Evolutionary conservation across 2,113 vertebrate genomes (phyloP).

Genomic region (Galemys pyrenaicus): DNA sequence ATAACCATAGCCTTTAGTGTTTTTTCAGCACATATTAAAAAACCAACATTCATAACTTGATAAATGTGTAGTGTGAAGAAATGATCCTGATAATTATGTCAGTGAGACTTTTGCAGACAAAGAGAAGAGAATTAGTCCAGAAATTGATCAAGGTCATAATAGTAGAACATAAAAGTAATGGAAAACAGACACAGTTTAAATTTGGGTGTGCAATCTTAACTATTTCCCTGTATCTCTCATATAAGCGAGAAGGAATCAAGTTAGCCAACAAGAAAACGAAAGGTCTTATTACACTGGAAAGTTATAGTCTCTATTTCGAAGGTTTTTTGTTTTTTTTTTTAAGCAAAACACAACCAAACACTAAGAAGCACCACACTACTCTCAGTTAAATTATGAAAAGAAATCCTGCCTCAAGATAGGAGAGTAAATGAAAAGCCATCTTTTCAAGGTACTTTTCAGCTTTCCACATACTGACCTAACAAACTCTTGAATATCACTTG

Average conservation of each 20-base stretch:
- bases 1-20: background rate
- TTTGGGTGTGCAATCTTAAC: background rate
- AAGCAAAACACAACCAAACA: background rate
- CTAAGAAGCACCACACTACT: background rate
- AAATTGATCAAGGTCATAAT: background rate
- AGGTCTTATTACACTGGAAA: background rate
- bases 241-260: background rate
- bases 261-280: background rate
- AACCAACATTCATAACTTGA: background rate
- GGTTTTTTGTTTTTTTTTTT: background rate
- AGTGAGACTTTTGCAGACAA: background rate
- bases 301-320: background rate
- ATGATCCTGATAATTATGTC: background rate
- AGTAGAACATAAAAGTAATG: background rate
- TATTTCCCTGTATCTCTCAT: background rate
- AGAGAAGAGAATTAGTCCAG: background rate
- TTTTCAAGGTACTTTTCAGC: background rate
- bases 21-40: background rate
- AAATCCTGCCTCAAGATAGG: background rate
- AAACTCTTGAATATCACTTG: background rate
- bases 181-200: background rate
- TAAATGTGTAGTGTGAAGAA: background rate
- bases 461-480: background rate
- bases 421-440: conserved; percentile 3
- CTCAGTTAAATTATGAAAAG: background rate